Evolutionary conservation across 64 coral and sea anemone species (phyloP).

Genomic region (Montipora sp.): DNA sequence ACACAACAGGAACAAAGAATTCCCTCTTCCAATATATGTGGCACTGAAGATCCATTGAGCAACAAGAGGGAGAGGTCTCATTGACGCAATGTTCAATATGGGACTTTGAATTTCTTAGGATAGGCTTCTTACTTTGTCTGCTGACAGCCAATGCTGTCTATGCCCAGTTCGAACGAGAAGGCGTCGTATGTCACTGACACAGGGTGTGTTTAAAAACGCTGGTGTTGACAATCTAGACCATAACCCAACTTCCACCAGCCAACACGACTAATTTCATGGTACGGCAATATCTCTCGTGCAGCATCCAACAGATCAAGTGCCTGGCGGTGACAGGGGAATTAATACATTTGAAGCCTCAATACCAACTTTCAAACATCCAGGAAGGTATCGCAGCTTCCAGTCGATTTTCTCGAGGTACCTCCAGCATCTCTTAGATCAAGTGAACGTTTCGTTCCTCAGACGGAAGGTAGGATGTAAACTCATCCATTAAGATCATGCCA

Average conservation of each 20-base stretch:
- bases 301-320: constrained; percentile 26
- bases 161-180: background rate
- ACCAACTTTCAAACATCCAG: background rate
- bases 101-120: constrained; percentile 75
- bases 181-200: constrained; percentile 48
- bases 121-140: constrained; percentile 58
- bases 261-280: constrained; percentile 56
- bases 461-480: background rate
- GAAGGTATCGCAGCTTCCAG: constrained; percentile 39
- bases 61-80: constrained; percentile 51
- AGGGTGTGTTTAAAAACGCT: constrained; percentile 56
- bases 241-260: constrained; percentile 64
- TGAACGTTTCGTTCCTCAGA: background rate
- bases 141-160: constrained; percentile 54
- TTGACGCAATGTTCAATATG: constrained; percentile 60
- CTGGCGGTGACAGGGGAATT: constrained; percentile 18
- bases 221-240: constrained; percentile 71
- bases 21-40: constrained; percentile 60
- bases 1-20: constrained; percentile 47
- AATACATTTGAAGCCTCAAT: constrained; percentile 31
- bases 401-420: constrained; percentile 1
- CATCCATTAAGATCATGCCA: background rate
- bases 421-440: background rate
- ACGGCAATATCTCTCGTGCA: constrained; percentile 76
- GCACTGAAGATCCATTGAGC: constrained; percentile 67